Base-by-base conservation (phyloP, 2,888 invertebrate genomes). In the Drosophila atroscutellata region DNA sequence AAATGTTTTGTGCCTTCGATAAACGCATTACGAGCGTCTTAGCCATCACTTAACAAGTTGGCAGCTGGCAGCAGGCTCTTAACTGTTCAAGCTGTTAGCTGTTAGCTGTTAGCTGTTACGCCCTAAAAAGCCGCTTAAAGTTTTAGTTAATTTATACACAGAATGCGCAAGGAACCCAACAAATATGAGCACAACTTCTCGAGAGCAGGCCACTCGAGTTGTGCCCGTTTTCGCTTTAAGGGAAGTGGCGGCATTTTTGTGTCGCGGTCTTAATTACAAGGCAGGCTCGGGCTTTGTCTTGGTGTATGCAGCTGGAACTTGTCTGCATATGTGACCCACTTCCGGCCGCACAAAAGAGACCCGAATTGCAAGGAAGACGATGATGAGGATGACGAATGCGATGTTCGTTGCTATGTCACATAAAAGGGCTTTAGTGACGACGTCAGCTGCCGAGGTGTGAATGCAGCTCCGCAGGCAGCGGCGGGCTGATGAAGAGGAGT, bases 321-420 rank as follows among this genome's bases (percentile, higher is more conserved):
- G 47, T 42, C 55, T 75, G 76, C 80, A 78, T 80, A 80, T 90
- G 76, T 87, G 91, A 87, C 86, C 86, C 90, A 87, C 91, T 77
- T 87, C 90, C 86, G 86, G 86, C 56, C 55, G 64, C 72, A 90
- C 90, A 86, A 90, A 88, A 74, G 73, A 69, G 72, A 30, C 61
- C 72, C 79, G 59, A 84, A 86, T 80, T 72, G 85, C 79, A 73
- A 79, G 80, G 55, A 81, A 73, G 69, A 66, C 49, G 68, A 56
- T 28, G 45, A 42, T 47, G 52, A 52, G 28, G 49, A 70, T 42
- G 72, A 47, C 49, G 67, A 59, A 32, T 45, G 26, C 50, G 50
- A 64, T 30, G 55, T 50, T 63, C 60, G 24, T 49, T 80, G 65
- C 66, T 67, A 55, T 79, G 80, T 30, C 71, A 67, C 86, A 86